Conservation (phyloP, 1,140 invertebrate genomes). For the Riptortus pedestris region DNA sequence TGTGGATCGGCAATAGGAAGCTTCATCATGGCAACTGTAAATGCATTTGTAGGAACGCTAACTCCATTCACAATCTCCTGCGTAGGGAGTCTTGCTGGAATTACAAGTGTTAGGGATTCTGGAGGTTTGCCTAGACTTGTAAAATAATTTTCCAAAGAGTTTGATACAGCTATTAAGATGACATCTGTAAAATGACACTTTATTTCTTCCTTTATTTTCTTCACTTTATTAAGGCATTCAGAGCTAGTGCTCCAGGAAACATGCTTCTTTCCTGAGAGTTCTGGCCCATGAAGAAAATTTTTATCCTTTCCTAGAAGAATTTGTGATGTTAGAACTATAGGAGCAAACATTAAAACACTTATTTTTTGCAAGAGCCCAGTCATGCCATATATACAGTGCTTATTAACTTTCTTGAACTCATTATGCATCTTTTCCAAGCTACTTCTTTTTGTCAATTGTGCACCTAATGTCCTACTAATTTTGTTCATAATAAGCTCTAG, state of each 20-base stretch:
- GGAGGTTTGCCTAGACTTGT: conserved; percentile 33
- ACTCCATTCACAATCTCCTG: conserved; percentile 23
- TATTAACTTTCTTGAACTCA: conserved; percentile 4
- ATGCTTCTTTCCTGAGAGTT: not conserved
- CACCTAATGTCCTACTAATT: not conserved
- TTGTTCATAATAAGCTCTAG: not conserved
- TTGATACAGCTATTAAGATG: conserved; percentile 37
- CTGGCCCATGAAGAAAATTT: not conserved
- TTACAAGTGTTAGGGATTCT: conserved; percentile 32
- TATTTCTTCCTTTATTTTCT: not conserved
- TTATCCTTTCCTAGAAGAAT: not conserved
- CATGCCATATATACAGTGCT: not conserved
- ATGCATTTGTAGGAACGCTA: conserved; percentile 31
- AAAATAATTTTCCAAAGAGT: conserved; percentile 38
- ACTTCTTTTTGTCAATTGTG: not conserved
- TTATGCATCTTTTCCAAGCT: not conserved
- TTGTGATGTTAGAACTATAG: not conserved
- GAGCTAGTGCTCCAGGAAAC: not conserved
- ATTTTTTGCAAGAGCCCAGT: not conserved
- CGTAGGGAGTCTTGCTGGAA: conserved; percentile 33
- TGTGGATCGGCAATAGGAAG: conserved; percentile 33
- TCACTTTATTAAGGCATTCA: not conserved
- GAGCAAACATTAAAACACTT: not conserved
- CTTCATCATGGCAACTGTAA: conserved; percentile 35
- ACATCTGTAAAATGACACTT: conserved; percentile 37